These are phyloP conservation scores for Crypturellus tataupa DNA, from an alignment of 2,797 vertebrate genomes.

Conservation along the genomic window DNA sequence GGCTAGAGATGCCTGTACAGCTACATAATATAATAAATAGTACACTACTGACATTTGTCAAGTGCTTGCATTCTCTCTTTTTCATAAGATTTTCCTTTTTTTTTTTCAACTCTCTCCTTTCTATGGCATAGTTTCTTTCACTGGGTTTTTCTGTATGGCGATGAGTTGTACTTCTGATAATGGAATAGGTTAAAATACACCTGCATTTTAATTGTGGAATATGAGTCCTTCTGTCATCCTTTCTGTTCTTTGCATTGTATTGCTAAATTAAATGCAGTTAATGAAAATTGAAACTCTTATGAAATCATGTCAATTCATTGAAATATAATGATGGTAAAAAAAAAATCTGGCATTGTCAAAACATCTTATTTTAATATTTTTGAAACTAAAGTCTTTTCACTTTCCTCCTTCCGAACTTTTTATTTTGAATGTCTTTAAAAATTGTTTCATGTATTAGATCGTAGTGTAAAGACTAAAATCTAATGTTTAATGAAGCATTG, in stretches of 20 bases:
- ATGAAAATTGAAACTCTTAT: not conserved
- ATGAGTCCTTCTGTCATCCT: not conserved
- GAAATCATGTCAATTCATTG: not conserved
- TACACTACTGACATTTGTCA: not conserved
- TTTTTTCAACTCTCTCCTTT: not conserved
- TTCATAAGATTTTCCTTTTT: not conserved
- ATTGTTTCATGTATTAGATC: not conserved
- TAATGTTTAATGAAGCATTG: not conserved
- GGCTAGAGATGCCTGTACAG: not conserved
- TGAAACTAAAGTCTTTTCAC: not conserved
- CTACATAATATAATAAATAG: not conserved
- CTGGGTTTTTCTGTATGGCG: not conserved
- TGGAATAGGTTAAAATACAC: not conserved
- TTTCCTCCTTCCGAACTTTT: not conserved
- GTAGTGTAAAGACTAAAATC: not conserved
- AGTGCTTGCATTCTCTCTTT: conserved; percentile 14
- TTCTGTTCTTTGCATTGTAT: not conserved
- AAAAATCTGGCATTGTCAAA: conserved; percentile 28
- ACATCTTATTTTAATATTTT: conserved; percentile 8
- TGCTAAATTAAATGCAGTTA: not conserved
- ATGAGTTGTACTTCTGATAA: not conserved
- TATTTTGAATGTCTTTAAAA: not conserved
- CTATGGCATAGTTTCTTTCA: not conserved
- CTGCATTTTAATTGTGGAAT: not conserved
- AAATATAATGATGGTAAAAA: not conserved